Base-by-base conservation (phyloP, 2,888 invertebrate genomes). In the Apodemia zela region DNA sequence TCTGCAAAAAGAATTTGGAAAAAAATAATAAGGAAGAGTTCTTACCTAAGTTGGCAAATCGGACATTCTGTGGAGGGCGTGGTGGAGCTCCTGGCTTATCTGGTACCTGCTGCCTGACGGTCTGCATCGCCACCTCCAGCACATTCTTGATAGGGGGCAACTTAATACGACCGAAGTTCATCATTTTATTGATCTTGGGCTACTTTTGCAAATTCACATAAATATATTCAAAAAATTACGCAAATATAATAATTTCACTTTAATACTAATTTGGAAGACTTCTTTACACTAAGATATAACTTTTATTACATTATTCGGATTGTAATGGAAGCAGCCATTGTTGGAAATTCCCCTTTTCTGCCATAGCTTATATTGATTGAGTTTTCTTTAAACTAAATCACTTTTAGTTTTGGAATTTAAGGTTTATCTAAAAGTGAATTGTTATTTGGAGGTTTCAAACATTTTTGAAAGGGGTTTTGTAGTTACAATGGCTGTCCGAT, bases 91-190 rank as follows among this genome's bases (percentile, higher is more conserved):
- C 90, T 10, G 88, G 80, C 75, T 94, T 94, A 54, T 95, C 94
- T 61, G 97, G 97, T 78, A 96, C 94, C 76, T 95, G 93, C 79
- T 97, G 95, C 73, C 95, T 93, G 60, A 96, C 93, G 21, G 96
- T 95, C 85, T 97, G 97, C 94, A 96, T 94, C 29, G 96, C 96
- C 69, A 97, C 97, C 79, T 96, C 96, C 76, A 96, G 80, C 54
- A 96, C 95, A 79, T 96, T 96, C 79, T 94, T 94, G 68, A 96
- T 77, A 47, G 96, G 95, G 60, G 96, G 95, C 74, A 97, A 80
- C 76, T 93, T 93, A 72, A 95, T 93, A 67, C 93, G 93, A 47
- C 94, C 93, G 65, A 92, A 70, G 68, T 90, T 87, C 63, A 87
- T 80, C 85, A 84, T 89, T 62, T 60, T 60, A 18, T 59, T 64